Conservation (phyloP, 2,888 invertebrate genomes). For the Hemithea aestivaria region DNA sequence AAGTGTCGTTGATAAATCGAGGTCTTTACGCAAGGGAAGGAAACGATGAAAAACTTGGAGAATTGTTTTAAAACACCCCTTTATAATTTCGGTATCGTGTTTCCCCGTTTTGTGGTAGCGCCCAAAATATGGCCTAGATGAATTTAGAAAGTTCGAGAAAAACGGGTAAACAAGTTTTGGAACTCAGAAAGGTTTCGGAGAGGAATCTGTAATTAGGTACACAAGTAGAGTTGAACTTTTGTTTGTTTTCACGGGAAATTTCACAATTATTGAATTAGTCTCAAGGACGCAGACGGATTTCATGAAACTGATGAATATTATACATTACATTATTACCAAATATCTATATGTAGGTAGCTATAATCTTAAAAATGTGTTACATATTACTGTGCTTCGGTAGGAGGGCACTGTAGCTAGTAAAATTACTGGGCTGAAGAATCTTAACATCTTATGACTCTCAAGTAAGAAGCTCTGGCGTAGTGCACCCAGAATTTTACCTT, state of each 20-base stretch:
- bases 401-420: too few species aligned
- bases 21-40: constrained; percentile 42
- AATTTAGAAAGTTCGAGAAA: constrained; percentile 48
- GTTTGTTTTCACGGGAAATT: constrained; percentile 34
- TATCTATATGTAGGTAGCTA: too few species aligned
- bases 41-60: constrained; percentile 52
- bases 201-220: constrained; percentile 61
- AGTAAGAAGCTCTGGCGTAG: too few species aligned
- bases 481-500: too few species aligned
- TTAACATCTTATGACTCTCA: too few species aligned
- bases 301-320: too few species aligned
- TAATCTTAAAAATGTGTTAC: too few species aligned
- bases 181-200: constrained; percentile 46
- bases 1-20: constrained; percentile 49
- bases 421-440: too few species aligned
- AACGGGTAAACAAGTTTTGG: constrained; percentile 50
- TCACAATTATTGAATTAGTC: constrained; percentile 39
- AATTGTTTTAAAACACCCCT: constrained; percentile 56
- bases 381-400: too few species aligned
- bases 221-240: constrained; percentile 48
- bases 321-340: too few species aligned
- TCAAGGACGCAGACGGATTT: constrained; percentile 1
- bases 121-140: constrained; percentile 58
- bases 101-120: constrained; percentile 41
- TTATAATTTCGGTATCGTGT: constrained; percentile 60